A percentile compares a stretch with the other conserved stretches of the same genome.
Evolutionary conservation across 2,888 invertebrate species (phyloP).

Genomic region (Lycocerus yunnanus): DNA sequence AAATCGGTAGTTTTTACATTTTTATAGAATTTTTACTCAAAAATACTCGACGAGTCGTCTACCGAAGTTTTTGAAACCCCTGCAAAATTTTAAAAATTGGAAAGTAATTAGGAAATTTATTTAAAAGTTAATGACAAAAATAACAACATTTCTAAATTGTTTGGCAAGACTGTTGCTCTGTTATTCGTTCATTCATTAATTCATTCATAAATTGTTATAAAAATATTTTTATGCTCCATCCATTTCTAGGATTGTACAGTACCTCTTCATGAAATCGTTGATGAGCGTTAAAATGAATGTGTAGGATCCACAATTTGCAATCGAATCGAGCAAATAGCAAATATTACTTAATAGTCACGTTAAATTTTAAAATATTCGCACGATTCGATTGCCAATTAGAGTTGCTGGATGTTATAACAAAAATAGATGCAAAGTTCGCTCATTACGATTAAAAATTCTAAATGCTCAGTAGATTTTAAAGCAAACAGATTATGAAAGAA

Average conservation of each 20-base stretch:
- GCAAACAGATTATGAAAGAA: conserved; percentile 44
- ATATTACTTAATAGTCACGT: not conserved
- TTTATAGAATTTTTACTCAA: not conserved
- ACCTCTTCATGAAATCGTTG: conserved; percentile 43
- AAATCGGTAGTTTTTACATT: not conserved
- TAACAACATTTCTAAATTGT: not conserved
- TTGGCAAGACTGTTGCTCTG: conserved; percentile 17
- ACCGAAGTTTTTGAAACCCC: not conserved
- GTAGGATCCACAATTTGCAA: conserved; percentile 22
- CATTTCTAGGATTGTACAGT: conserved; percentile 49
- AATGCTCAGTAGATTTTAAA: conserved; percentile 53
- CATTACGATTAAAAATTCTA: conserved; percentile 50
- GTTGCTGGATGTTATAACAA: conserved; percentile 10
- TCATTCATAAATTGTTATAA: conserved; percentile 38
- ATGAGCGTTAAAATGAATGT: conserved; percentile 31
- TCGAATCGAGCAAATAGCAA: conserved; percentile 13
- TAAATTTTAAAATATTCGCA: conserved; percentile 15
- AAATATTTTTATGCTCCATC: conserved; percentile 49
- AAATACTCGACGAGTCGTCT: not conserved
- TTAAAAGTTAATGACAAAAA: not conserved
- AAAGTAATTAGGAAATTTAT: not conserved
- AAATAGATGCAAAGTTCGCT: conserved; percentile 28
- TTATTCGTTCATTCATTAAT: conserved; percentile 9
- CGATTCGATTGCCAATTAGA: conserved; percentile 21
- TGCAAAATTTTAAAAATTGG: not conserved